Conservation (phyloP, 2,797 vertebrate species). For the Ctenosaura bakeri region DNA sequence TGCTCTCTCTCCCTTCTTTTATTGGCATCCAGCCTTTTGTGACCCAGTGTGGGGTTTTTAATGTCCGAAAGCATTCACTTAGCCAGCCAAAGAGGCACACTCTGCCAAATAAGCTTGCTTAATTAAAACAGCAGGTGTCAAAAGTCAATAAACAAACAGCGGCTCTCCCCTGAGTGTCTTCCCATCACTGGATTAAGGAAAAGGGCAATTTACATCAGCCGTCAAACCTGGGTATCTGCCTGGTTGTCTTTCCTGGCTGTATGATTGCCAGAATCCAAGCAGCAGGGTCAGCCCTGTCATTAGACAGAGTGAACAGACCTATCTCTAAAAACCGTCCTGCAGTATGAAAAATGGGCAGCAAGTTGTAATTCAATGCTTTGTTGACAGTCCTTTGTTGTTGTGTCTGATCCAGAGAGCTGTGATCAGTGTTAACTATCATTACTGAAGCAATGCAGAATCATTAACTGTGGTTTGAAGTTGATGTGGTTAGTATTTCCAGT, state of each 20-base stretch:
- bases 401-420: not conserved
- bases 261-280: not conserved
- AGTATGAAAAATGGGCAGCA: not conserved
- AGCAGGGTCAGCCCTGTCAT: not conserved
- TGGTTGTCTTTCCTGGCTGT: not conserved
- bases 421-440: not conserved
- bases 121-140: not conserved
- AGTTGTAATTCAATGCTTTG: not conserved
- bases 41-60: not conserved
- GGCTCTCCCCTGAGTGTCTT: not conserved
- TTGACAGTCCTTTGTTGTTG: not conserved
- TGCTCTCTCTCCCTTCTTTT: not conserved
- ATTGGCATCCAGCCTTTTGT: not conserved
- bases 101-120: conserved; percentile 5
- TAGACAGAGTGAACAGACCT: not conserved
- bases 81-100: conserved; percentile 27
- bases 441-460: not conserved
- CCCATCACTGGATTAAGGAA: not conserved
- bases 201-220: not conserved
- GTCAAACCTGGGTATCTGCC: not conserved
- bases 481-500: not conserved
- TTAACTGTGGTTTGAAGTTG: not conserved
- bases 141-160: not conserved
- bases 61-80: not conserved
- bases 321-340: not conserved